A percentile compares a stretch with the other conserved stretches of the same genome.
Conservation (phyloP, 2,113 vertebrate genomes). For the Hydropotes inermis region DNA sequence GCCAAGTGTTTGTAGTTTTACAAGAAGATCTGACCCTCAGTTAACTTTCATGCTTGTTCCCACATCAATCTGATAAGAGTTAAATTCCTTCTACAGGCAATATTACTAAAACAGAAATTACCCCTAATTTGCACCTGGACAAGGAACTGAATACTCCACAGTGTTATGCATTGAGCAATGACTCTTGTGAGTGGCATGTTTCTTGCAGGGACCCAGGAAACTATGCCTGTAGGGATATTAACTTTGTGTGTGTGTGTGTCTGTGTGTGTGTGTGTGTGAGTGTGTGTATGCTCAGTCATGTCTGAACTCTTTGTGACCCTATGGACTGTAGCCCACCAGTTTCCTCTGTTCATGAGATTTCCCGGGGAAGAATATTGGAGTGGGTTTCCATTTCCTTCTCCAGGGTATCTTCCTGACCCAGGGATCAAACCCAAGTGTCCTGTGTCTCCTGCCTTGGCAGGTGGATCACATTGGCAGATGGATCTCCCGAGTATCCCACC, state of each 20-base stretch:
- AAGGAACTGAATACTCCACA: background rate
- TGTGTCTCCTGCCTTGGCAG: background rate
- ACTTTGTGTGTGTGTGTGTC: background rate
- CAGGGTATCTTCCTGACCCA: background rate
- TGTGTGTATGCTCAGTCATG: accelerated
- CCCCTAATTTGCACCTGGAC: background rate
- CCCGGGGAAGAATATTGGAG: background rate
- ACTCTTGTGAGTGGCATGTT: background rate
- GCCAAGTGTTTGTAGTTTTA: background rate
- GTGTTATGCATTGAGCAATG: no score
- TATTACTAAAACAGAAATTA: background rate
- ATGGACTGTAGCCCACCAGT: background rate
- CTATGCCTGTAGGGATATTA: background rate
- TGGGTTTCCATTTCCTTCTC: background rate
- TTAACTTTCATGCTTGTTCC: background rate
- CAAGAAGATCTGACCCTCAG: background rate
- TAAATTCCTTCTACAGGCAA: background rate
- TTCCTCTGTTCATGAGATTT: background rate
- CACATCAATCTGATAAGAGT: background rate
- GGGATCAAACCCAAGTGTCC: accelerated
- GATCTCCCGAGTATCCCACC: background rate
- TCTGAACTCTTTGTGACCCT: background rate
- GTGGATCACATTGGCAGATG: background rate
- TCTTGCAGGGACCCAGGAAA: background rate
- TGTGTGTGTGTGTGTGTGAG: background rate